Base-by-base conservation (phyloP, 2,113 vertebrate species). In the Uropsilus gracilis region DNA sequence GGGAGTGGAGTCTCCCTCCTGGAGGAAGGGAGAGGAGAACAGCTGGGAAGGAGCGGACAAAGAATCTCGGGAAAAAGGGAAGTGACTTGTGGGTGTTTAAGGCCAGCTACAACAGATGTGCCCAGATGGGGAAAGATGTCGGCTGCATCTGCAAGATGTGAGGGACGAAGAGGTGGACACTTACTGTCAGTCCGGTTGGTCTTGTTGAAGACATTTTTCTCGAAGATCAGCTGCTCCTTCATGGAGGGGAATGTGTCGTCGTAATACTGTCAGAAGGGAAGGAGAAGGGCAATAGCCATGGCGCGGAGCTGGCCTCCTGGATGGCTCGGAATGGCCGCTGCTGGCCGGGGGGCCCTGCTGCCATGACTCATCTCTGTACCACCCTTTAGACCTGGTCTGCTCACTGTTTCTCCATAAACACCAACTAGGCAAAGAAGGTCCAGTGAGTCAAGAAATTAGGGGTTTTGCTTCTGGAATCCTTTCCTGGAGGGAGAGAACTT, bases 141-240 rank as follows among this genome's bases (percentile, higher is more conserved):
- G 8, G 34, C 5, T 22, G 28, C 8, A 30, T 46, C 68, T 37
- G 39, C 57, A 66, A 30, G 34, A 61, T 17, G 32, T 53, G 30
- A 46, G 1, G 28, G 10, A 82, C 46, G 32, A 69, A 32, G 53
- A 86, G 59, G 73, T 2, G 2, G 24, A 46, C 80, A 86, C 99
- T 98, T 98, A 99, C 99, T 99, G 97, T 99, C 99, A 0, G 99
- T 99, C 90, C 99, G 98, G 97, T 99, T 99, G 32, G 99, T 99
- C 97, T 99, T 99, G 98, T 98, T 99, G 98, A 99, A 99, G 97
- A 99, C 99, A 95, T 99, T 99, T 98, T 99, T 99, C 98, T 99
- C 99, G 55, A 99, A 99, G 5, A 98, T 97, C 95, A 99, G 99
- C 98, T 99, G 99, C 97, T 99, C 99, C 97, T 99, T 99, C 92